A percentile compares a stretch with the other conserved stretches of the same genome.
Conservation (phyloP, 2,888 invertebrate species). For the Aporophyla nigra region DNA sequence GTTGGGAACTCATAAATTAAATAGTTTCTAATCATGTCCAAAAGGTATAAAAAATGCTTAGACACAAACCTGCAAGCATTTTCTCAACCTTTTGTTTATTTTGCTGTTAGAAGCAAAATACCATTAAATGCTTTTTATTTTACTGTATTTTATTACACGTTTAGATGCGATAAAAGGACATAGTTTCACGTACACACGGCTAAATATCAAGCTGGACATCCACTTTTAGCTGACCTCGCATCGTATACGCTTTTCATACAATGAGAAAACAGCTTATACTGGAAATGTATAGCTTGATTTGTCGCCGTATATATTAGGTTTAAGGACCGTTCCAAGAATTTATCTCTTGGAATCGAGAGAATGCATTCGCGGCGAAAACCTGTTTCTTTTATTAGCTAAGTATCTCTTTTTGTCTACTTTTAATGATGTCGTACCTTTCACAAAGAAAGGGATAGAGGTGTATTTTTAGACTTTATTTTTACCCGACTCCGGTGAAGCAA, state of each 20-base stretch:
- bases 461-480: no score
- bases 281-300: no score
- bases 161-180: constrained; percentile 8
- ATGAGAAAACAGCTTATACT: no score
- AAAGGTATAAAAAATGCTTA: no score
- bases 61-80: no score
- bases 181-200: constrained; percentile 28
- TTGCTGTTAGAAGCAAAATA: not conserved
- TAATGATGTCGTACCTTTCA: not conserved
- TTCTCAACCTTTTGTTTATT: no score
- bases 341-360: constrained; percentile 7
- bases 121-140: not conserved
- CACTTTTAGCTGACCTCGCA: no score
- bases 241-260: no score
- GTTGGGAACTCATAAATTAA: no score
- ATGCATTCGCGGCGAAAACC: not conserved
- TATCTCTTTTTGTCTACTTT: constrained; percentile 6
- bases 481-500: no score
- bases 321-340: constrained; percentile 31
- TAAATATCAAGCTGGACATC: no score
- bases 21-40: not conserved
- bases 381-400: not conserved
- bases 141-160: not conserved
- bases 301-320: not conserved
- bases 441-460: not conserved